These are phyloP conservation scores for Malacoctenus gilli DNA, from an alignment of 2,797 vertebrate species.

Conservation along the genomic window DNA sequence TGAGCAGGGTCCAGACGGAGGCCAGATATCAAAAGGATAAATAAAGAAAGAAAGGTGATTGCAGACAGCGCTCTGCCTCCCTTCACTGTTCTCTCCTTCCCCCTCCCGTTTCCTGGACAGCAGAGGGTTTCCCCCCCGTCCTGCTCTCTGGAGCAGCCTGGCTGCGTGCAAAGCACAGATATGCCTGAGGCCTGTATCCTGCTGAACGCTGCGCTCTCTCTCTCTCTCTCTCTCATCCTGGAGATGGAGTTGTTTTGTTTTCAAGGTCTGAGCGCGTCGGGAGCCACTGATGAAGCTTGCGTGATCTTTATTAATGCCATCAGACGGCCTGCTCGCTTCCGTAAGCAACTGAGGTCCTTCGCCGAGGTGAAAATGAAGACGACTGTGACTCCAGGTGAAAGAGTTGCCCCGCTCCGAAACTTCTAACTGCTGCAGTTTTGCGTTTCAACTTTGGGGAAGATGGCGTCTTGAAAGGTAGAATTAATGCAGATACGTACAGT, in stretches of 20 bases:
- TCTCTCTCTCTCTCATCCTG: conserved; percentile 18
- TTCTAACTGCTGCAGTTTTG: too few relatives aligned
- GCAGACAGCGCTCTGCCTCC: conserved; percentile 1
- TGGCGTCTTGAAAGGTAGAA: too few relatives aligned
- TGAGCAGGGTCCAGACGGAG: neutral
- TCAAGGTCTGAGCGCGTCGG: neutral
- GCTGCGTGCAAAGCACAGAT: conserved; percentile 27
- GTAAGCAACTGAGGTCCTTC: neutral
- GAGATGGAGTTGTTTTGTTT: neutral
- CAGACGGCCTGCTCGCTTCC: too few relatives aligned
- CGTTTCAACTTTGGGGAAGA: too few relatives aligned
- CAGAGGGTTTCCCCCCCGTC: conserved; percentile 24
- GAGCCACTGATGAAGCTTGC: neutral
- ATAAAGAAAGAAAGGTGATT: conserved; percentile 15
- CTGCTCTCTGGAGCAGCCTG: conserved; percentile 19
- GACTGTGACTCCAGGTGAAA: too few relatives aligned
- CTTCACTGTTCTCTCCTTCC: neutral
- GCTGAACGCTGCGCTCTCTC: too few relatives aligned
- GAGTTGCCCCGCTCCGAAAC: too few relatives aligned
- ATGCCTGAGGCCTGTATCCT: conserved; percentile 20
- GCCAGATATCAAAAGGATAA: conserved; percentile 4
- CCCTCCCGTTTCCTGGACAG: conserved; percentile 14
- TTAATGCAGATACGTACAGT: too few relatives aligned
- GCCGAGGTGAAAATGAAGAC: too few relatives aligned
- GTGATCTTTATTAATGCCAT: neutral